These are phyloP conservation scores for Brachionus angularis DNA, from an alignment of 1,140 invertebrate genomes.

Conservation along the genomic window DNA sequence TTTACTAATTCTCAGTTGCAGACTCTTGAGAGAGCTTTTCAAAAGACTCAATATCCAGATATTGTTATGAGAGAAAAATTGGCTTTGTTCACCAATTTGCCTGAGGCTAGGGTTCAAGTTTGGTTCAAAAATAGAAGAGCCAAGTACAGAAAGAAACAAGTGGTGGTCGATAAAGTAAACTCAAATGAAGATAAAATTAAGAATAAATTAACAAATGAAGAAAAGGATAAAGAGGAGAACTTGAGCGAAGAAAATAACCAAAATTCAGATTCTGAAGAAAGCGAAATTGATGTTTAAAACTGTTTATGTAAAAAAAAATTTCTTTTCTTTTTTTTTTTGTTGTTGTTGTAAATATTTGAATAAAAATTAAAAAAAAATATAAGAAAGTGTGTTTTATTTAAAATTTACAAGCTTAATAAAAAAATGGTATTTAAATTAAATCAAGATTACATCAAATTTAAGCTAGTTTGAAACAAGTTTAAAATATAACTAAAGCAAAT, in stretches of 20 bases:
- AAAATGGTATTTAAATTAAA: too few relatives aligned
- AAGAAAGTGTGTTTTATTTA: too few relatives aligned
- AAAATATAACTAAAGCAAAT: too few relatives aligned
- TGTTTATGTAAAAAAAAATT: too few relatives aligned
- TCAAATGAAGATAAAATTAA: too few relatives aligned
- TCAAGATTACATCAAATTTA: too few relatives aligned
- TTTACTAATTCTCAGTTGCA: slow-evolving; percentile 49
- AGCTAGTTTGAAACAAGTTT: too few relatives aligned
- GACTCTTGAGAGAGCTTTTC: slow-evolving; percentile 48
- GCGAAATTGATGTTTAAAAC: slow-evolving; percentile 22
- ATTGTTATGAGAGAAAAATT: slow-evolving; percentile 49
- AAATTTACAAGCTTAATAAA: too few relatives aligned
- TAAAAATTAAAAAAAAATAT: too few relatives aligned
- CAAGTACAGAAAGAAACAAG: slow-evolving; percentile 45
- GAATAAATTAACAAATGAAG: not conserved
- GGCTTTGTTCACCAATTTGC: slow-evolving; percentile 48
- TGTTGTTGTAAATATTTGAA: too few relatives aligned
- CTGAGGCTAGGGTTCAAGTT: slow-evolving; percentile 51
- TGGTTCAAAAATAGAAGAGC: slow-evolving; percentile 47
- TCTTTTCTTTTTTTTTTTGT: too few relatives aligned
- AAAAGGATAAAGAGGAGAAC: not conserved
- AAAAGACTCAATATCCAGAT: slow-evolving; percentile 51
- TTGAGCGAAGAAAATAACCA: not conserved
- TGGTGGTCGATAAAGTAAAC: not conserved
- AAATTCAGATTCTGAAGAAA: not conserved